phyloP scores from a whole-genome alignment of 1,140 invertebrate genomes.

The Ceratina japonica region DNA sequence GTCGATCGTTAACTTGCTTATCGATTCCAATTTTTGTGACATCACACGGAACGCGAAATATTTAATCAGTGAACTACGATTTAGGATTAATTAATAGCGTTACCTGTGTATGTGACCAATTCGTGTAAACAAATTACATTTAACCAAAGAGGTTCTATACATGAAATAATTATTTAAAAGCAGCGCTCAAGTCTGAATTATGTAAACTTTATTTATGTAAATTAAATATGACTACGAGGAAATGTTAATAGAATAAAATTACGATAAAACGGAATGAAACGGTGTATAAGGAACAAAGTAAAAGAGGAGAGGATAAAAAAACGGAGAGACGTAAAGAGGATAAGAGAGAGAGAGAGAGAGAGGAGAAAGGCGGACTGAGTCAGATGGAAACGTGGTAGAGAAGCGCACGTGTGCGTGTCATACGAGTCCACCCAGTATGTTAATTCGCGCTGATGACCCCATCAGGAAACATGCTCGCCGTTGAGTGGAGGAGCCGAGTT shows the following conservation, averaged over 20 bases:
- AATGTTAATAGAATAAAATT: neutral
- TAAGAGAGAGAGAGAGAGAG: conserved; percentile 32
- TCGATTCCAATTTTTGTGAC: no score
- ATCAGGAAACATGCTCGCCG: conserved; percentile 73
- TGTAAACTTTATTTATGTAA: no score
- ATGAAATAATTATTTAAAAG: no score
- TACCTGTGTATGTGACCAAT: no score
- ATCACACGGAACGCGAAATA: no score
- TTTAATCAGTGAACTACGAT: no score
- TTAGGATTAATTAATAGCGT: no score
- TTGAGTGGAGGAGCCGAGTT: conserved; percentile 63
- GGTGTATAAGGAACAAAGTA: neutral
- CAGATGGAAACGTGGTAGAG: conserved; percentile 59
- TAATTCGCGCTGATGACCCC: conserved; percentile 75
- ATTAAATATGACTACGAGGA: no score
- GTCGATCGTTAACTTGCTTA: no score
- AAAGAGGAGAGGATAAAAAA: neutral
- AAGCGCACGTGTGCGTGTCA: conserved; percentile 59
- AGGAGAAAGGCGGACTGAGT: conserved; percentile 52
- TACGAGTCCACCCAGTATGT: conserved; percentile 71
- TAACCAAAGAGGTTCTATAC: no score
- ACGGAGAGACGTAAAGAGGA: neutral
- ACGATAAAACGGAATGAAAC: neutral
- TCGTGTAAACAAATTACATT: no score
- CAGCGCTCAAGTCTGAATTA: no score